Percentiles rank a stretch among this genome's conserved stretches.
Evolutionary conservation across 2,797 vertebrate genomes (phyloP).

Genomic region (Dryobates pubescens): DNA sequence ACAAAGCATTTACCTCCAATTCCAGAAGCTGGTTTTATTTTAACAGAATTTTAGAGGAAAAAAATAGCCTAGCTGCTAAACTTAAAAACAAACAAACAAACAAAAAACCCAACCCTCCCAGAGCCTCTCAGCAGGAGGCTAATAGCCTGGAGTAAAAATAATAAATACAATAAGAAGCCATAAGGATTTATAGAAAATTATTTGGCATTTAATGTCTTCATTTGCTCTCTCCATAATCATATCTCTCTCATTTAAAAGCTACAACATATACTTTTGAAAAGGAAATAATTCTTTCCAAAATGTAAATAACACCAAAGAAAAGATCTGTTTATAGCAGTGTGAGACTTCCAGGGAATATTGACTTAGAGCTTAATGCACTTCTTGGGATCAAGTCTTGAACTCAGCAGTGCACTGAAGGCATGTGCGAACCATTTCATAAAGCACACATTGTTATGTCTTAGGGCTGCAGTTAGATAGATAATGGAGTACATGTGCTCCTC

Average conservation of each 20-base stretch:
- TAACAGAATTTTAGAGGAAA: conserved; percentile 17
- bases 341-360: conserved; percentile 4
- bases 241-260: not conserved
- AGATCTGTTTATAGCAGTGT: not conserved
- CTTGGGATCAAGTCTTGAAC: not conserved
- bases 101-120: not conserved
- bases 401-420: not conserved
- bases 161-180: not conserved
- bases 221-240: not conserved
- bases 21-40: conserved; percentile 28
- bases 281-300: not conserved
- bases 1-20: conserved; percentile 19
- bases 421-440: not conserved
- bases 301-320: not conserved
- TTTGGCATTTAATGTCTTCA: not conserved
- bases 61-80: not conserved
- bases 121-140: not conserved
- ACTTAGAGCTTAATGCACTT: conserved; percentile 4
- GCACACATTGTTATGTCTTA: not conserved
- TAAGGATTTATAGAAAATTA: not conserved
- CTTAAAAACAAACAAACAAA: not conserved
- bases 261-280: not conserved
- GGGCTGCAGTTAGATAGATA: not conserved
- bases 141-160: not conserved
- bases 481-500: not conserved